Conservation (phyloP, 23 tunicate species). For the Aplidium turbinatum region DNA sequence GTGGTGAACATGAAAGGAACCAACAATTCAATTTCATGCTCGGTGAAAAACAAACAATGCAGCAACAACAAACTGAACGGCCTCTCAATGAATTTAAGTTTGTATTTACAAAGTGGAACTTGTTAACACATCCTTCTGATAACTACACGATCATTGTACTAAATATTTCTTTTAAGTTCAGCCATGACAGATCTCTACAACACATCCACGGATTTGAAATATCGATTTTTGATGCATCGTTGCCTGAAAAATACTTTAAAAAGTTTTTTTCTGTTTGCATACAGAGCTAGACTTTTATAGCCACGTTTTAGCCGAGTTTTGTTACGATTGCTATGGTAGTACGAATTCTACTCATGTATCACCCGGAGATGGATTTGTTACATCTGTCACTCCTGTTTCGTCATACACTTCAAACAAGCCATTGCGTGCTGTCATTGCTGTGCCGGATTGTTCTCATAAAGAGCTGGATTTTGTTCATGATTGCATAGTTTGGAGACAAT, state of each 20-base stretch:
- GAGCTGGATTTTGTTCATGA: background rate
- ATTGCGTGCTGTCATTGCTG: too few relatives aligned
- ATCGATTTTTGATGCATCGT: too few relatives aligned
- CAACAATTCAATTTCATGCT: too few relatives aligned
- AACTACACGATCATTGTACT: background rate
- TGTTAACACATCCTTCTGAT: background rate
- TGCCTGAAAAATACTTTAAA: too few relatives aligned
- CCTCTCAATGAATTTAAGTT: too few relatives aligned
- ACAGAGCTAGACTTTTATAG: background rate
- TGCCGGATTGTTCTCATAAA: constrained; percentile 1
- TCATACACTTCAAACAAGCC: too few relatives aligned
- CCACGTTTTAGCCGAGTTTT: background rate
- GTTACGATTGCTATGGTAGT: constrained; percentile 15
- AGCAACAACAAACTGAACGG: too few relatives aligned
- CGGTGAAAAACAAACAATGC: too few relatives aligned
- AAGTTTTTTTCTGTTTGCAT: constrained; percentile 2
- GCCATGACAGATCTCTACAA: background rate
- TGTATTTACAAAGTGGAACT: too few relatives aligned
- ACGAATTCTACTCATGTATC: background rate
- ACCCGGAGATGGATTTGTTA: constrained; percentile 25
- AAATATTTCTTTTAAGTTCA: constrained; percentile 3
- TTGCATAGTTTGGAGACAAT: background rate
- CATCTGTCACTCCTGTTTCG: too few relatives aligned
- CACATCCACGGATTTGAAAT: background rate
- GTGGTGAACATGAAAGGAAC: too few relatives aligned